Evolutionary conservation across 2,113 vertebrate species (phyloP).

Genomic region (Vicugna pacos): DNA sequence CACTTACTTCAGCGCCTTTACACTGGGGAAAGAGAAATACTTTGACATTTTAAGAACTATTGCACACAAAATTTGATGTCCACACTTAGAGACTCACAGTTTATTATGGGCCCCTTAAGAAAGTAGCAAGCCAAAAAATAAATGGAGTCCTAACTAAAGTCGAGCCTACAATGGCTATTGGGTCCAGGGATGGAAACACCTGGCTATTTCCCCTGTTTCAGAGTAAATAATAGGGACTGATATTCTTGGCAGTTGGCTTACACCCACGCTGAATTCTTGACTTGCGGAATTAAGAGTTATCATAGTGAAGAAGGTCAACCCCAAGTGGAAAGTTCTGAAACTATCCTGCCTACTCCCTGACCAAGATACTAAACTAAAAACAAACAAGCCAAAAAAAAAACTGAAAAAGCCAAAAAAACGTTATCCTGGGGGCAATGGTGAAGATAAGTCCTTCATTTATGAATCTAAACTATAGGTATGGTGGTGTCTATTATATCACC

Average conservation of each 20-base stretch:
- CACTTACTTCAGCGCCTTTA: background rate
- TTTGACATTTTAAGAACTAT: background rate
- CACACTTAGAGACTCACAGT: background rate
- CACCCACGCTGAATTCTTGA: background rate
- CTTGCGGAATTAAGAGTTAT: background rate
- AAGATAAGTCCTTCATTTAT: conserved; percentile 18
- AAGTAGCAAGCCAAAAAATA: background rate
- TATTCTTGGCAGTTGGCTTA: background rate
- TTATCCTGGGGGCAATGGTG: background rate
- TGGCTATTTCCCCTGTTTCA: background rate
- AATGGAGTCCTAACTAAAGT: background rate
- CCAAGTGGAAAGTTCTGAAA: background rate
- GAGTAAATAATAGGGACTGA: background rate
- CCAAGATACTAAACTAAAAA: background rate
- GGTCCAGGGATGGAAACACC: background rate
- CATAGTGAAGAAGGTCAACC: background rate
- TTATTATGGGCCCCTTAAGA: background rate
- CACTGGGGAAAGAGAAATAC: background rate
- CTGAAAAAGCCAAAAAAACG: background rate
- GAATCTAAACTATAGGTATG: background rate
- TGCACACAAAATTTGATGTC: background rate
- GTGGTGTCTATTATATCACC: background rate
- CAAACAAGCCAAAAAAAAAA: too few relatives aligned
- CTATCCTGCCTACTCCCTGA: background rate
- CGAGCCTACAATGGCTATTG: background rate